A percentile compares a stretch with the other conserved stretches of the same genome.
phyloP scores from a whole-genome alignment of 2,888 invertebrate genomes.

The Caenorhabditis sp. region DNA sequence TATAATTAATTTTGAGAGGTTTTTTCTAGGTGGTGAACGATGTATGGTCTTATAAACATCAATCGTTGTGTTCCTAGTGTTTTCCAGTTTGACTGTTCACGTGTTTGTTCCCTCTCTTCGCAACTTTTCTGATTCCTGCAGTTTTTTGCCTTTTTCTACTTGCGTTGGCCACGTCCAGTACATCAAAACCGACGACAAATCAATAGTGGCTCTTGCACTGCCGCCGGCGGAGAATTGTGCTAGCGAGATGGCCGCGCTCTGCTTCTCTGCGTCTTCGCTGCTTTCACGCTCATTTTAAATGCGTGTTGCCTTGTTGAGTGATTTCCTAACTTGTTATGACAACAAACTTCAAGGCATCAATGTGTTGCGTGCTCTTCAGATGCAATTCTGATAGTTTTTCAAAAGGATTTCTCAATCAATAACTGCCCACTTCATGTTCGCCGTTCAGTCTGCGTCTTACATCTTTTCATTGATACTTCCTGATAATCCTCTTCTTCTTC shows the following conservation, averaged over 20 bases:
- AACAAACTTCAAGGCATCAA: background rate
- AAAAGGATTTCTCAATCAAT: background rate
- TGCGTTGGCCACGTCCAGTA: conserved; percentile 49
- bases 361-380: background rate
- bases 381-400: background rate
- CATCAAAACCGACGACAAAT: conserved; percentile 57
- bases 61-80: background rate
- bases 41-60: background rate
- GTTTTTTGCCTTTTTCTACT: conserved; percentile 1
- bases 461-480: background rate
- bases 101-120: background rate
- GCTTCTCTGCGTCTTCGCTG: conserved; percentile 41
- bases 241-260: conserved; percentile 52
- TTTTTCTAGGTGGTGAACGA: background rate
- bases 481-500: conserved; percentile 27
- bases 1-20: background rate
- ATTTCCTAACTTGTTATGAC: conserved; percentile 28
- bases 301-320: conserved; percentile 11
- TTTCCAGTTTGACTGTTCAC: conserved; percentile 4
- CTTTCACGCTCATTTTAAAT: conserved; percentile 29
- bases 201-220: conserved; percentile 57
- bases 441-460: conserved; percentile 7
- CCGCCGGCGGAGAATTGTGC: conserved; percentile 49
- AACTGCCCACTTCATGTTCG: background rate
- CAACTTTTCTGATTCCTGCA: background rate